Evolutionary conservation across 2,113 vertebrate species (phyloP), one percentile per base, ranked within the genome.

Genomic region (Anthoscopus minutus): DNA sequence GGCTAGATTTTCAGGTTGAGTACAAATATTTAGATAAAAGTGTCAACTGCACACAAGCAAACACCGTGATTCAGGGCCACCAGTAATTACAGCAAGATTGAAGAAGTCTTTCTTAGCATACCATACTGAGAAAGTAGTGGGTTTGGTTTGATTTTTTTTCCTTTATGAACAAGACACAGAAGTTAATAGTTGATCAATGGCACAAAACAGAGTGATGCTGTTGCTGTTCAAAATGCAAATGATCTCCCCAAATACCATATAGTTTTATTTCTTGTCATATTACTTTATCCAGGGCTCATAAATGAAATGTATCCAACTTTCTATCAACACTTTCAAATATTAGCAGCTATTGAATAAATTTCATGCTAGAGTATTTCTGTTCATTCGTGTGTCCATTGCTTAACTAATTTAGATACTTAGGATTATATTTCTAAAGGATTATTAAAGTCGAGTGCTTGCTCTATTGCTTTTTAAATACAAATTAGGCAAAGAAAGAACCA

Each of bases 71-170:
- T 78, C 11, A 37, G 16, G 8, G 28, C 5, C 15, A 71, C 9
- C 15, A 58, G 13, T 42, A 90, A 40, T 23, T 61, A 8, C 6
- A 73, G 18, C 33, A 54, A n/a, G 15, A n/a, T 1, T 82, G 27
- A 50, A 78, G 12, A 35, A 60, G 38, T 44, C 7, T 71, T 78
- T 62, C 18, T 56, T 56, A 50, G 7, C 2, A 6, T 56, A 70
- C 4, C 40, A 9, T 27, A n/a, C 14, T 48, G 21, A 91, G n/a
- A 91, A 88, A 61, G 76, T 44, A 50, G 3, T 31, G 15, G 3
- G 2, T 48, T 62, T 40, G 14, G 2, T 0, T 13, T 48, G 11
- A 3, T 17, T 22, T 7, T 61, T 50, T 38, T 56, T 48, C 6
- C 3, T 71, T 54, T 40, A 35, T 70, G 33, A 82, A 47, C 11